Base-by-base conservation (phyloP, 2,113 vertebrate species). In the Ia io region DNA sequence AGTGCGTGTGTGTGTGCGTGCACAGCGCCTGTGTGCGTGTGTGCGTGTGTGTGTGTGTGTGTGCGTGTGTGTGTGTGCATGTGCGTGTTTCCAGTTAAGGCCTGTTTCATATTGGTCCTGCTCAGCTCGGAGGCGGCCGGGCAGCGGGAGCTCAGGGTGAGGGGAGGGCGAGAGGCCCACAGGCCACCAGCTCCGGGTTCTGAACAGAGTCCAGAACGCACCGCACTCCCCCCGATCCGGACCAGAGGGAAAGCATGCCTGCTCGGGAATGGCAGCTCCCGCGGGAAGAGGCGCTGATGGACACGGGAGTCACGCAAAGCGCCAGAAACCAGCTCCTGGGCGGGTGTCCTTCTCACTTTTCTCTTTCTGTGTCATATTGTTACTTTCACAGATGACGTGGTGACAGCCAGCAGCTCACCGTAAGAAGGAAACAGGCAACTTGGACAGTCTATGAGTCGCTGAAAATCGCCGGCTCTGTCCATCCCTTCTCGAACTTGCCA, bases 261-360 rank as follows among this genome's bases (percentile, higher is more conserved):
- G 98, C 93, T 28, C 95, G 91, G 93, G 90, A 96, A 96, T 96
- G 96, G 92, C 96, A 91, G 69, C 98, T 98, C 98, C 98, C 98
- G 88, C 28, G 96, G 98, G 97, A 96, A 97, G 97, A 94, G 88
- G 78, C 88, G 95, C 97, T 93, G 91, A 95, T 93, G 90, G 86
- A 95, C 2, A 18, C 22, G 96, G 97, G 96, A 25, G 56, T 59
- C 56, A 23, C 56, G 1, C 56, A 9, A 59, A 59, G 56, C 56
- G 8, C 56, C 56, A 9, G 56, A 2, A 2, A 10, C 97, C 97
- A 91, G 95, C 77, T 97, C 93, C 95, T 93, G 79, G 89, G 98
- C 7, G 97, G 3, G 88, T 3, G 79, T 10, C 78, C 79, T 47
- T 63, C 22, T 44, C 25, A 23, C 28, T 20, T 53, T 30, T 44